phyloP scores from a whole-genome alignment of 2,888 invertebrate species.

The Lypha dubia region DNA sequence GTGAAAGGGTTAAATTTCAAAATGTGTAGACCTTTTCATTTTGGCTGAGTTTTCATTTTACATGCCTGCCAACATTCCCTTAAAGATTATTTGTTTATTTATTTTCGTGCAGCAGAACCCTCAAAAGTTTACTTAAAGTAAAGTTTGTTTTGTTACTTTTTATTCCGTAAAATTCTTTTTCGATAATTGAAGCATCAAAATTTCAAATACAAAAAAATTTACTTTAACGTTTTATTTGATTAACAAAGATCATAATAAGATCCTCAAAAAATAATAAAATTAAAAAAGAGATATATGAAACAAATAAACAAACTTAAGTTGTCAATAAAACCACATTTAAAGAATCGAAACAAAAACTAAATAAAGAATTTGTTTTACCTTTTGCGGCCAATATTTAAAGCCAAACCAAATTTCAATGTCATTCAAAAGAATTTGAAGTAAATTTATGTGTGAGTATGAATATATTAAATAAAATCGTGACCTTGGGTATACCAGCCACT shows the following conservation, averaged over 20 bases:
- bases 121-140: constrained; percentile 68
- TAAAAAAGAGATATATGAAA: no score
- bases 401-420: constrained; percentile 53
- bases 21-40: constrained; percentile 56
- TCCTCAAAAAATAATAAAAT: neutral
- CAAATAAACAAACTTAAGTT: neutral
- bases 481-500: constrained; percentile 28
- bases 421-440: constrained; percentile 19
- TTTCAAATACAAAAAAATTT: neutral
- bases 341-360: constrained; percentile 20
- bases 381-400: constrained; percentile 4
- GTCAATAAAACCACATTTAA: constrained; percentile 40
- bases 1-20: constrained; percentile 65
- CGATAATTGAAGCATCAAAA: constrained; percentile 43
- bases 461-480: constrained; percentile 6
- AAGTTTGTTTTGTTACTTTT: constrained; percentile 48
- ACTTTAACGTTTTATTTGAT: constrained; percentile 1
- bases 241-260: constrained; percentile 4
- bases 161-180: neutral
- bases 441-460: no score
- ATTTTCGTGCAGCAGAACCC: constrained; percentile 46
- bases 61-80: neutral
- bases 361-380: neutral
- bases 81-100: constrained; percentile 9
- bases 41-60: neutral